Evolutionary conservation across 2,888 invertebrate species (phyloP).

Genomic region (Elmis aenea): DNA sequence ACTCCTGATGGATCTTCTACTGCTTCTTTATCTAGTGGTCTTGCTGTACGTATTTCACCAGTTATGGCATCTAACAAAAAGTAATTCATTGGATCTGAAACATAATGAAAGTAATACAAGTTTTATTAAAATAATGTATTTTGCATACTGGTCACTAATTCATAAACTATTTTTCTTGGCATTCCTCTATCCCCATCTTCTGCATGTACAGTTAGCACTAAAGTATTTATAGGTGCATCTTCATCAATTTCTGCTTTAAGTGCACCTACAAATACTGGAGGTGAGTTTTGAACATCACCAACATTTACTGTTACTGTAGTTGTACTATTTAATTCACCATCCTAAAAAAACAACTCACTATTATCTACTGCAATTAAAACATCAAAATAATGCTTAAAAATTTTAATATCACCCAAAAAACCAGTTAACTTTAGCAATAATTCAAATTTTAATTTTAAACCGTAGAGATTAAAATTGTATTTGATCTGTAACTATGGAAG

Average conservation of each 20-base stretch:
- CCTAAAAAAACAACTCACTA: slow-evolving; percentile 50
- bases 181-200: slow-evolving; percentile 80
- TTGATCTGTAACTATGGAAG: too few relatives aligned
- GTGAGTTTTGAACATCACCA: slow-evolving; percentile 80
- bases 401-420: too few relatives aligned
- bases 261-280: slow-evolving; percentile 78
- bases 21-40: slow-evolving; percentile 80
- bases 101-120: slow-evolving; percentile 5
- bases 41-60: slow-evolving; percentile 78
- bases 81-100: slow-evolving; percentile 79
- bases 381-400: too few relatives aligned
- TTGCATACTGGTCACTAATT: slow-evolving; percentile 74
- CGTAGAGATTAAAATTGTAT: too few relatives aligned
- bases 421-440: too few relatives aligned
- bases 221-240: slow-evolving; percentile 77
- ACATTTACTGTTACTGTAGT: slow-evolving; percentile 74
- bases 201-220: slow-evolving; percentile 74
- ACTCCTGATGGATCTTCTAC: slow-evolving; percentile 74
- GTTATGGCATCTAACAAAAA: slow-evolving; percentile 73
- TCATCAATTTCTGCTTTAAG: slow-evolving; percentile 74
- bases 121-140: background rate
- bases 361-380: background rate
- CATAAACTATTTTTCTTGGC: slow-evolving; percentile 72
- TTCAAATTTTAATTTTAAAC: too few relatives aligned
- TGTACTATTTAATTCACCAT: slow-evolving; percentile 69